Conservation (phyloP, 2,797 vertebrate genomes). For the Naso thynnoides region DNA sequence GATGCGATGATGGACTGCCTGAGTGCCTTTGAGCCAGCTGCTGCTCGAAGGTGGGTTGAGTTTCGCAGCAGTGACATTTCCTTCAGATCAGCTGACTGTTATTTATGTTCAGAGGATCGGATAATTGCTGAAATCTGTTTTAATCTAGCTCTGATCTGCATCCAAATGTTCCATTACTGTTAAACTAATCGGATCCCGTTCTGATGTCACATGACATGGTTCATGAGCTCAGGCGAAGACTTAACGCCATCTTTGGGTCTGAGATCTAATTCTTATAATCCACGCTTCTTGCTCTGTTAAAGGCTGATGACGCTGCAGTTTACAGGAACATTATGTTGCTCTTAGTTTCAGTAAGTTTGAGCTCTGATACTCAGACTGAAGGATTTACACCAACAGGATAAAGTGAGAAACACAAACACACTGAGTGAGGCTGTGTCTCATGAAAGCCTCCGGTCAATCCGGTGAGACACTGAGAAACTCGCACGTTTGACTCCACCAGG, state of each 20-base stretch:
- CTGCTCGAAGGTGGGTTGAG: neutral
- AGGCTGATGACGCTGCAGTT: neutral
- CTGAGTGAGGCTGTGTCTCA: too few relatives aligned
- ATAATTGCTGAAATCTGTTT: neutral
- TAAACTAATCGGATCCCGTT: neutral
- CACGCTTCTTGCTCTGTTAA: too few relatives aligned
- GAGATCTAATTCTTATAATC: too few relatives aligned
- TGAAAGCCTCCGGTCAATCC: neutral
- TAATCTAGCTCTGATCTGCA: slow-evolving; percentile 16
- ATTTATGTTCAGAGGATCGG: neutral
- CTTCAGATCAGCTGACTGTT: neutral
- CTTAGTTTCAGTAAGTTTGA: too few relatives aligned
- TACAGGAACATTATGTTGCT: neutral
- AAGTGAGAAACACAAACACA: too few relatives aligned
- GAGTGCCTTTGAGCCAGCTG: neutral
- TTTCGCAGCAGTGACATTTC: neutral
- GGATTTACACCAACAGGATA: too few relatives aligned
- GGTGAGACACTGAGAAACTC: neutral
- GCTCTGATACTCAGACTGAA: too few relatives aligned
- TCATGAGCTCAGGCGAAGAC: neutral
- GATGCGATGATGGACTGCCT: neutral
- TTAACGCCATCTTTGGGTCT: neutral
- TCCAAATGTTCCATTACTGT: slow-evolving; percentile 11
- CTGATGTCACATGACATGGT: neutral
- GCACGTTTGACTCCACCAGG: too few relatives aligned